Evolutionary conservation across 1,140 invertebrate species (phyloP), one percentile per base, ranked within the genome.

Genomic region (Drosophila albomicans): DNA sequence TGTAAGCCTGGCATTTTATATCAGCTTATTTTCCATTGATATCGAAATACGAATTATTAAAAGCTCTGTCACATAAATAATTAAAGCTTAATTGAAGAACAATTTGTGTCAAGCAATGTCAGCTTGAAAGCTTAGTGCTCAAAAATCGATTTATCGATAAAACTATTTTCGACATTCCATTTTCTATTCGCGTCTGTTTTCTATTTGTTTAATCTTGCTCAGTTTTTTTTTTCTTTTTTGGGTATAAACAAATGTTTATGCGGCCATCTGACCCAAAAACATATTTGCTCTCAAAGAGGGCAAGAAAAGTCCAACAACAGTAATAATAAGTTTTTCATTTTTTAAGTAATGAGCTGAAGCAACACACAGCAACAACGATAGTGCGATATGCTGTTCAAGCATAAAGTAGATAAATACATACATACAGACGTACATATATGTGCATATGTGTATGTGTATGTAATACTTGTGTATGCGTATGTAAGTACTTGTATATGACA

Each of bases 401-500:
- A 73, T 61, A 54, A 74, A 74, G 35, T 32, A 45, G 8, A 30
- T 25, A 58, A 67, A 25, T 61, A 48, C 35, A 38, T 30, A 46
- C 13, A 6, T 35, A 38, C 28, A 13, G 16, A 38, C 38, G 52
- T 56, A 75, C 28, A 43, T 41, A 59, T 30, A 11, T 54, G 10
- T n/a, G 43, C 46, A n/a, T 71, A 41, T 69, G 57, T 82, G 52
- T 65, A 1, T 20, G 20, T 20, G 20, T 20, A 20, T 20, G 20
- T 20, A 20, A 64, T 57, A 43, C 35, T 54, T 15, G 28, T 25
- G 20, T 25, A 25, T 25, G 20, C 20, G 20, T 70, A 16, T 13
- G 13, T 56, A 49, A 45, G 51, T 71, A 61, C 61, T 43, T 49
- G 48, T 48, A 66, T 54, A 75, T 79, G 84, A 88, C 85, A 88